Conservation (phyloP, 1,140 invertebrate genomes). For the Drusus annulatus region DNA sequence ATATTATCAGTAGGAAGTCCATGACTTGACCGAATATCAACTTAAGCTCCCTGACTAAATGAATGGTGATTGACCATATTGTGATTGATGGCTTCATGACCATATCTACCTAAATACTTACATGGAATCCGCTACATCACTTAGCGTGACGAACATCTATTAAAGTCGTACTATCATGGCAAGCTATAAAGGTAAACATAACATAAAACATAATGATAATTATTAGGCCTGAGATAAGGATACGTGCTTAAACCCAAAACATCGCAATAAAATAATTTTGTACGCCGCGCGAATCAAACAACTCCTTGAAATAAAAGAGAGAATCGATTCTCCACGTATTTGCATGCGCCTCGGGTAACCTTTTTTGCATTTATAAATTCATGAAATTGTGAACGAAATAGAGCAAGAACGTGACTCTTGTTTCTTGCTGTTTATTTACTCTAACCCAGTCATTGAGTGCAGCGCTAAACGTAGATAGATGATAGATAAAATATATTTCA, state of each 20-base stretch:
- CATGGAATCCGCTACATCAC: too few species aligned
- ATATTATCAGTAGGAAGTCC: too few species aligned
- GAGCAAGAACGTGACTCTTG: conserved; percentile 18
- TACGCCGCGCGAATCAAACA: not conserved
- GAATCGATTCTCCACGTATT: conserved; percentile 4
- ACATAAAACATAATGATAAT: not conserved
- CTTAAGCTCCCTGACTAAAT: too few species aligned
- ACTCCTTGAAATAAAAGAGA: conserved; percentile 3
- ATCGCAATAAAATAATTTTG: not conserved
- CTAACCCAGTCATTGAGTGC: not conserved
- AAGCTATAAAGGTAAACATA: not conserved
- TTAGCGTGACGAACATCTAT: too few species aligned
- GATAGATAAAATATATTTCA: too few species aligned
- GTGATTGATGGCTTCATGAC: too few species aligned
- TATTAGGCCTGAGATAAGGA: not conserved
- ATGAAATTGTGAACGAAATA: conserved; percentile 12
- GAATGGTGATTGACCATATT: too few species aligned
- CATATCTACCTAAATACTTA: too few species aligned
- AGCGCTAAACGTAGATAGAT: too few species aligned
- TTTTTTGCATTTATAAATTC: conserved; percentile 27
- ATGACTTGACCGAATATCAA: too few species aligned
- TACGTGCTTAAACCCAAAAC: conserved; percentile 12
- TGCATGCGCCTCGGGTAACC: not conserved
- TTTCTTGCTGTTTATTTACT: not conserved
- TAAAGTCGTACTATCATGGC: too few species aligned